Base-by-base conservation (phyloP, 1,140 invertebrate genomes). In the Trachymyrmex cornetzi region DNA sequence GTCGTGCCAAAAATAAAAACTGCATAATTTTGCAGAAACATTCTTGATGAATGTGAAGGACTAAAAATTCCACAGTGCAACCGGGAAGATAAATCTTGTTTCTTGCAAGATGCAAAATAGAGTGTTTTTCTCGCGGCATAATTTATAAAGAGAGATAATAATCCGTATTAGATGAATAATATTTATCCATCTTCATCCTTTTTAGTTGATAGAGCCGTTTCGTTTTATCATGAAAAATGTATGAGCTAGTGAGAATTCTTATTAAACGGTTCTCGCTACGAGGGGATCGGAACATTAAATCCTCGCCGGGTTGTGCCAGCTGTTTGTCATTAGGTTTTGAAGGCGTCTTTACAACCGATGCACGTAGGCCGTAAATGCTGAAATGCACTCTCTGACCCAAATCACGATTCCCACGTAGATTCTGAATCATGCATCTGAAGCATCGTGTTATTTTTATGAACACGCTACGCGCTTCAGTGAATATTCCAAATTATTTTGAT, bases 241-340 rank as follows among this genome's bases (percentile, higher is more conserved):
- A 69, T 81, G 64, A 69, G 48, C 38, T 3, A 57, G 53, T 57
- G 64, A 69, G 79, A 81, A 69, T 81, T 81, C 64, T 71, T 71
- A 71, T 81, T 71, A 81, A 81, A 81, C 30, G 77, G 14, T 71
- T 81, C 79, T 57, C 34, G 30, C 48, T 69, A 38, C 64, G 63
- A 38, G 27, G 14, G 59, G 64, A 69, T 69, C 77, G 64, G 48
- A 14, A 7, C 30, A 81, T 81, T 81, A 81, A 81, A 81, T 81
- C 64, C 63, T 81, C 48, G 16, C 22, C 34, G 50, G 66, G 66
- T 57, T 71, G 79, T 81, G 34, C 22, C 79, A 81, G 79, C 79
- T 81, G 79, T 81, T 81, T 71, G 79, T 81, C 79, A 81, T 81
- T 81, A 81, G 79, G 66, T 81, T 81, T 81, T 81, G 79, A 71